Evolutionary conservation across 2,113 vertebrate species (phyloP).

Genomic region (Xyliphius kryptos): DNA sequence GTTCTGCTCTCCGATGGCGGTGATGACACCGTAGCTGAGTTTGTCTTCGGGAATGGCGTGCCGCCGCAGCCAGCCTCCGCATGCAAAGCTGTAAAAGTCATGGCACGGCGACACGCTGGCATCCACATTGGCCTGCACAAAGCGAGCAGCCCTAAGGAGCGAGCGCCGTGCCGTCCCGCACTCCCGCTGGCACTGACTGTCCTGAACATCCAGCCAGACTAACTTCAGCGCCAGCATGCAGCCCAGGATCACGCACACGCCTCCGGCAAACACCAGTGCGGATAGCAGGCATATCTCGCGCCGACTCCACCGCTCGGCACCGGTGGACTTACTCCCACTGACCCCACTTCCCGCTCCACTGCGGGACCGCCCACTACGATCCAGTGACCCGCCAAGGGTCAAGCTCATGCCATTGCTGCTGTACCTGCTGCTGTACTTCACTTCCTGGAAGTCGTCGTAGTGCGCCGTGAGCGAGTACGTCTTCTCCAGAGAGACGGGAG

Average conservation of each 20-base stretch:
- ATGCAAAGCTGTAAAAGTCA: conserved; percentile 96
- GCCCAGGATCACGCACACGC: conserved; percentile 88
- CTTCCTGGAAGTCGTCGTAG: conserved; percentile 95
- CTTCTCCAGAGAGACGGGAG: conserved; percentile 75
- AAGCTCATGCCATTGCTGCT: conserved; percentile 81
- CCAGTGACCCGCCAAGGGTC: conserved; percentile 70
- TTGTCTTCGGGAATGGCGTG: conserved; percentile 94
- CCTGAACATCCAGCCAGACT: conserved; percentile 68
- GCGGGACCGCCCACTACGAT: conserved; percentile 47
- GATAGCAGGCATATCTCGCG: conserved; percentile 92
- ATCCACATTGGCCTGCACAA: conserved; percentile 86
- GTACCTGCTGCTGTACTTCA: conserved; percentile 84
- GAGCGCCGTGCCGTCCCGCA: conserved; percentile 79
- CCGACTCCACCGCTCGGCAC: conserved; percentile 74
- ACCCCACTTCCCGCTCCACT: conserved; percentile 47
- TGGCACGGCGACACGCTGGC: conserved; percentile 89
- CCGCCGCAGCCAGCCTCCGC: conserved; percentile 86
- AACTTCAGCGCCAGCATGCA: conserved; percentile 92
- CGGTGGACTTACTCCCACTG: conserved; percentile 45
- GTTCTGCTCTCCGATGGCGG: conserved; percentile 89
- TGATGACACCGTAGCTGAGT: conserved; percentile 93
- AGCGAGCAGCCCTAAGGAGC: conserved; percentile 77
- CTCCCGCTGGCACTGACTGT: conserved; percentile 77
- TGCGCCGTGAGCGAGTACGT: conserved; percentile 90
- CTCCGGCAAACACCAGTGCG: conserved; percentile 83